Base-by-base conservation (phyloP, 2,888 invertebrate species). In the Diaphora mendica region DNA sequence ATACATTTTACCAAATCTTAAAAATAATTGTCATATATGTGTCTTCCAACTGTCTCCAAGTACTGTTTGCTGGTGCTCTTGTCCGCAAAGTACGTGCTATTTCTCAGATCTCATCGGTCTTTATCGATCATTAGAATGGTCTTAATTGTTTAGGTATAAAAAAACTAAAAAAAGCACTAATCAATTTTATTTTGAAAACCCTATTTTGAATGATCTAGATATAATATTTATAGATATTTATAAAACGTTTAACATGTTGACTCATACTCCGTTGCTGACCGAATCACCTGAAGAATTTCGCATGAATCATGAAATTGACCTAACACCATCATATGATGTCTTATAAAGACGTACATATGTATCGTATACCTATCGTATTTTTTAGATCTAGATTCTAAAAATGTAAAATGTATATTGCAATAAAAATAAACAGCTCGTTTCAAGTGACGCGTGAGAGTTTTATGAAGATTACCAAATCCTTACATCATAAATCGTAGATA, bases 371-470 rank as follows among this genome's bases (percentile, higher is more conserved):
- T 67, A 80, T 72, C 75, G 71, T 75, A 59, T 74, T 73, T 55
- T 64, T 75, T 39, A 72, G 77, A 75, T 79, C 72, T 73, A 79
- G 76, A 81, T 77, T 76, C 73, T 77, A 74, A 78, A 79, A 76
- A 70, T 77, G 77, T 81, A 72, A 72, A 79, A 73, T 48, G 79
- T 83, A 78, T 79, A 82, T 82, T 80, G 76, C 69, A 76, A 68
- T 75, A 73, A 84, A 80, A 82, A 83, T 84, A 84, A 84, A 83
- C 78, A 77, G 74, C 62, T 73, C 75, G 72, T 80, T 78, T 77
- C 72, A 75, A 64, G 77, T 81, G 83, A 84, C 79, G 76, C 67
- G 76, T 77, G 83, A 79, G 79, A 79, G 79, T 83, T 84, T 79
- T 79, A 85, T 83, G 72, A 77, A 77, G 76, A 79, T 81, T 79